These are phyloP conservation scores for Eupithecia inturbata DNA, from an alignment of 2,888 invertebrate genomes.

Conservation along the genomic window DNA sequence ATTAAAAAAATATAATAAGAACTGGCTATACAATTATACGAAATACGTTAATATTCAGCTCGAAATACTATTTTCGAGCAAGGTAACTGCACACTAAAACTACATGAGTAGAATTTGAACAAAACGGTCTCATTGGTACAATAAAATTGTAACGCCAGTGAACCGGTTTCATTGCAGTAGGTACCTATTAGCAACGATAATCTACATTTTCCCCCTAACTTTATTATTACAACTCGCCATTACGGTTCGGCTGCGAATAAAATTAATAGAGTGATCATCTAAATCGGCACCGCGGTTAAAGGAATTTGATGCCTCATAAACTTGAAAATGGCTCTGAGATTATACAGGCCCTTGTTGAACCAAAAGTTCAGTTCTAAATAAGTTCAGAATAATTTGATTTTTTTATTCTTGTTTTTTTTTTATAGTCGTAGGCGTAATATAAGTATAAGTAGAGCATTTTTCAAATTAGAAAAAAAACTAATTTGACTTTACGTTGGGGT, in stretches of 20 bases:
- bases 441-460: too few relatives aligned
- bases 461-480: too few relatives aligned
- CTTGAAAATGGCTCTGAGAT: constrained; percentile 41
- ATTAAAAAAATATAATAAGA: too few relatives aligned
- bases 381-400: background rate
- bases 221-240: constrained; percentile 32
- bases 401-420: background rate
- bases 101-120: constrained; percentile 27
- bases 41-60: background rate
- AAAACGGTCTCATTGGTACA: constrained; percentile 33
- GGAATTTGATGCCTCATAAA: constrained; percentile 54
- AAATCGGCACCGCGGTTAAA: constrained; percentile 46
- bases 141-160: constrained; percentile 33
- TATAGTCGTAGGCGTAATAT: background rate
- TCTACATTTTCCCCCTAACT: constrained; percentile 29
- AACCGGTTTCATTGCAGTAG: constrained; percentile 27
- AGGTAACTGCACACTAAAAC: constrained; percentile 11
- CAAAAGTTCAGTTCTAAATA: background rate
- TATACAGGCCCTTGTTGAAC: constrained; percentile 11
- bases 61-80: background rate
- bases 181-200: constrained; percentile 29
- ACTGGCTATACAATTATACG: too few relatives aligned
- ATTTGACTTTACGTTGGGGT: too few relatives aligned
- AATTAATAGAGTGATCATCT: constrained; percentile 48
- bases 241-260: constrained; percentile 39